A percentile compares a stretch with the other conserved stretches of the same genome.
phyloP scores from a whole-genome alignment of 2,113 vertebrate genomes.

The Catharus fuscescens region DNA sequence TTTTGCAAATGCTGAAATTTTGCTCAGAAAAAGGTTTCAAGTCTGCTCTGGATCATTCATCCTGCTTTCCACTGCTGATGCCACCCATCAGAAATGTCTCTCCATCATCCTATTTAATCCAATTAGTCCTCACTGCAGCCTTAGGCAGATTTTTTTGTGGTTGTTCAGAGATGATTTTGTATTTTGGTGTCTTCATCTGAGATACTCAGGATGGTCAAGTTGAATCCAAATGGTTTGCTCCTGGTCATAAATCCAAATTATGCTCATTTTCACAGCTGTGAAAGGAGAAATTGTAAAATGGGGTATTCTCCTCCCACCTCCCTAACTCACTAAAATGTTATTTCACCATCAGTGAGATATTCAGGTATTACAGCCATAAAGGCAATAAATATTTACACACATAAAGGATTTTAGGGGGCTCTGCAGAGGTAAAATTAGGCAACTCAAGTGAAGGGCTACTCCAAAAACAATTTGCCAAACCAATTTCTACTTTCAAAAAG shows the following conservation, averaged over 20 bases:
- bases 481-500: neutral
- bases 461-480: neutral
- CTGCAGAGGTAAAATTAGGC: neutral
- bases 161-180: neutral
- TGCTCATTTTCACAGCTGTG: neutral
- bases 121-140: neutral
- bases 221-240: neutral
- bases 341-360: accelerated
- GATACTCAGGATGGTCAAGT: neutral
- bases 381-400: accelerated
- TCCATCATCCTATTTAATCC: neutral
- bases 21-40: neutral
- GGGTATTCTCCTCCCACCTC: neutral
- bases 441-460: neutral
- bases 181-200: neutral
- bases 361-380: neutral
- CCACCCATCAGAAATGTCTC: neutral
- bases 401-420: neutral
- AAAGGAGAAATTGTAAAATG: neutral
- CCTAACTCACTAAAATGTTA: neutral
- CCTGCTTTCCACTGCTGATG: neutral
- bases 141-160: too few relatives aligned
- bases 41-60: neutral
- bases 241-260: neutral
- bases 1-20: neutral